Percentiles rank a stretch among this genome's conserved stretches.
Conservation (phyloP, 2,888 invertebrate genomes). For the Euphydryas editha region DNA sequence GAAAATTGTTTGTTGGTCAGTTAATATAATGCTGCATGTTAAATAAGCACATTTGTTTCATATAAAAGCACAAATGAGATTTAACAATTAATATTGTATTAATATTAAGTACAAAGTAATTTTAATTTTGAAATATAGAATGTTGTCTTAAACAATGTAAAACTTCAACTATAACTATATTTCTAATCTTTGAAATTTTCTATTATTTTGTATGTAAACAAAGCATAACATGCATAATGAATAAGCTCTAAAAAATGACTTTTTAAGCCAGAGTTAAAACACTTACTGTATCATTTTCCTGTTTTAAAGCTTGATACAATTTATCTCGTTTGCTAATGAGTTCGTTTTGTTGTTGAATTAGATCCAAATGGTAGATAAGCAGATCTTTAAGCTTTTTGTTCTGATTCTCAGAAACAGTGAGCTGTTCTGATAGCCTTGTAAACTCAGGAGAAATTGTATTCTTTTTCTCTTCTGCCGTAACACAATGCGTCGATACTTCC, state of each 20-base stretch:
- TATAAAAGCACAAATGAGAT: not conserved
- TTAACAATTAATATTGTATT: too few species aligned
- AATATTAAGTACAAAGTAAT: not conserved
- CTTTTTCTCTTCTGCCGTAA: constrained; percentile 59
- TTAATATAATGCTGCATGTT: not conserved
- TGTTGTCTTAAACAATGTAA: not conserved
- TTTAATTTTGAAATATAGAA: not conserved
- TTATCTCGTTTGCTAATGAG: constrained; percentile 91
- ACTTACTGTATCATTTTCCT: constrained; percentile 91
- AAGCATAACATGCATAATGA: constrained; percentile 26
- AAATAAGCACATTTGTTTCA: not conserved
- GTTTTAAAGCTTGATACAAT: constrained; percentile 86
- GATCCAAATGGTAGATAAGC: constrained; percentile 91
- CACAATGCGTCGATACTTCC: constrained; percentile 65
- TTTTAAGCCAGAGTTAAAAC: constrained; percentile 19
- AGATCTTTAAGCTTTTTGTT: constrained; percentile 90
- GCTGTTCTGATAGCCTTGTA: constrained; percentile 58
- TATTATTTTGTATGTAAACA: constrained; percentile 21
- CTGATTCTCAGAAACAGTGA: constrained; percentile 76
- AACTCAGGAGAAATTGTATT: constrained; percentile 51
- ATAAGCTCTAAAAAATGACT: constrained; percentile 8
- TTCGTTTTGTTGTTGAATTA: constrained; percentile 95
- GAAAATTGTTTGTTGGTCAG: too few species aligned
- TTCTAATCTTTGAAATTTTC: not conserved
- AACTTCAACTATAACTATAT: not conserved